phyloP scores from a whole-genome alignment of 2,888 invertebrate species.

The Ditylenchus weischeri region DNA sequence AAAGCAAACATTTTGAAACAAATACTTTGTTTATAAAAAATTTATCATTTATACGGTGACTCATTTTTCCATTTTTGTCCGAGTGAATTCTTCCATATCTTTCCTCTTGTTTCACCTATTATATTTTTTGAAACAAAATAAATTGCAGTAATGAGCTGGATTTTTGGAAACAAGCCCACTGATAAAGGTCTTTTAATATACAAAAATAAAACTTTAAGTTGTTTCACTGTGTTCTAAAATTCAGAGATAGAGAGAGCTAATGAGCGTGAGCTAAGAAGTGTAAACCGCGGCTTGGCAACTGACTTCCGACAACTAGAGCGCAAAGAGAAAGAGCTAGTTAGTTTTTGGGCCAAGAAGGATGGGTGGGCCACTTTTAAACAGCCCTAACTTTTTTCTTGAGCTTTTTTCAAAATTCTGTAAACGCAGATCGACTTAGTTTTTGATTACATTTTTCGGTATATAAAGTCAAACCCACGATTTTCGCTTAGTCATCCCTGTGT shows the following conservation, averaged over 20 bases:
- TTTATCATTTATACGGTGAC: not conserved
- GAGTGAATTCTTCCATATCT: not conserved
- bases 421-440: too few species aligned
- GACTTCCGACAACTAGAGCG: conserved; percentile 77
- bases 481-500: too few species aligned
- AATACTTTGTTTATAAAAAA: too few species aligned
- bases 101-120: not conserved
- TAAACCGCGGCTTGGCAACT: conserved; percentile 77
- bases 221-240: conserved; percentile 36
- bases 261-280: conserved; percentile 76
- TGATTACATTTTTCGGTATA: too few species aligned
- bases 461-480: too few species aligned
- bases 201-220: not conserved
- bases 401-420: conserved; percentile 6
- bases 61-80: not conserved
- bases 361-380: too few species aligned
- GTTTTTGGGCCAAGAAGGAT: too few species aligned
- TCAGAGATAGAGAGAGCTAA: conserved; percentile 79
- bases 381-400: not conserved
- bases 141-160: conserved; percentile 1
- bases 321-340: conserved; percentile 82
- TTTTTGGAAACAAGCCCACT: conserved; percentile 10
- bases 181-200: not conserved
- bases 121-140: too few species aligned
- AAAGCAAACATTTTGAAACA: too few species aligned